Evolutionary conservation across 2,113 vertebrate genomes (phyloP).

Genomic region (Amphilophus citrinellus): DNA sequence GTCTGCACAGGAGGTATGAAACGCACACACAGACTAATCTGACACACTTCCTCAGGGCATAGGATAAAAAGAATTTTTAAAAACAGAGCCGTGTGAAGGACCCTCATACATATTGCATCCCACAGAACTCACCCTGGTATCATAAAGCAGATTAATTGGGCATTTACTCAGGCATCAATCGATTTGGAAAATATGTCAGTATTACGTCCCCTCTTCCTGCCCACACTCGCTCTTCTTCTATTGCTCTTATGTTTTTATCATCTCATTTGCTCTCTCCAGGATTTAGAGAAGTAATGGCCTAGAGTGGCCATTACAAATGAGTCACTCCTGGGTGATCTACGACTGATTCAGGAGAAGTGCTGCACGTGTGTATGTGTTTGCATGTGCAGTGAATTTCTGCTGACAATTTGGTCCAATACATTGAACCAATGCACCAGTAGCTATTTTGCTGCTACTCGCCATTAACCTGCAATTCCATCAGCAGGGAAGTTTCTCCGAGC

Average conservation of each 20-base stretch:
- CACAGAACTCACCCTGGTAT: conserved; percentile 59
- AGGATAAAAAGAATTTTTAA: conserved; percentile 75
- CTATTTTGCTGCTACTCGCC: background rate
- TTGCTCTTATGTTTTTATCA: conserved; percentile 48
- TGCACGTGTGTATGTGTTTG: background rate
- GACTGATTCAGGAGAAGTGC: background rate
- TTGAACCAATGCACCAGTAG: background rate
- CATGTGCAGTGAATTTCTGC: background rate
- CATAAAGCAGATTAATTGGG: conserved; percentile 77
- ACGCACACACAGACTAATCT: conserved; percentile 42
- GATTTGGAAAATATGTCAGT: conserved; percentile 67
- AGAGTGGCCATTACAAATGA: conserved; percentile 39
- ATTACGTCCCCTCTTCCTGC: conserved; percentile 43
- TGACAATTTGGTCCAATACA: background rate
- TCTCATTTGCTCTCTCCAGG: conserved; percentile 26
- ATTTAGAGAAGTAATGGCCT: conserved; percentile 38
- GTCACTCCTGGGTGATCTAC: conserved; percentile 20
- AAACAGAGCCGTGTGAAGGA: conserved; percentile 69
- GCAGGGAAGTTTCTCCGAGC: background rate
- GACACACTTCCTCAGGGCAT: conserved; percentile 63
- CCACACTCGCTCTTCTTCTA: background rate
- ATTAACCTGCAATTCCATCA: background rate
- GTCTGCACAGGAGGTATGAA: conserved; percentile 50
- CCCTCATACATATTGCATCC: conserved; percentile 79
- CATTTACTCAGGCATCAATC: conserved; percentile 77